These are phyloP conservation scores for Chlorodrepanis virens DNA, from an alignment of 2,113 vertebrate genomes.

Conservation along the genomic window DNA sequence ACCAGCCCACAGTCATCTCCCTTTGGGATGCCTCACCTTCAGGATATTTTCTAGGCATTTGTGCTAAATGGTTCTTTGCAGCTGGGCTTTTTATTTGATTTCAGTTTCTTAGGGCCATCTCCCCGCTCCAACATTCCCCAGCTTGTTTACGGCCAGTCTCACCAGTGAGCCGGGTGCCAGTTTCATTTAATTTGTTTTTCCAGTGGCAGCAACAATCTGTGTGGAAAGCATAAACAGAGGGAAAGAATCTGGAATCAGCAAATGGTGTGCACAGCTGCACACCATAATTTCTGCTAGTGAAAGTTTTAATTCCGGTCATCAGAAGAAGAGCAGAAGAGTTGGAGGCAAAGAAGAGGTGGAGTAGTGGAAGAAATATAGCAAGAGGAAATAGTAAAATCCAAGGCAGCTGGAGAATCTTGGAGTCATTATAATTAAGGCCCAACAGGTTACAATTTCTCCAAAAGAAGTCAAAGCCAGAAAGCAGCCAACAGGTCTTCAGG, in stretches of 20 bases:
- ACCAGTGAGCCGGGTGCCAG: slow-evolving; percentile 33
- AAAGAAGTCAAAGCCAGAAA: slow-evolving; percentile 1
- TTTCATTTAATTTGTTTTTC: slow-evolving; percentile 65
- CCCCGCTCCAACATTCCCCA: slow-evolving; percentile 14
- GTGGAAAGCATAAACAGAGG: slow-evolving; percentile 54
- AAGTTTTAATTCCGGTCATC: slow-evolving; percentile 62
- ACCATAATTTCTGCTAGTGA: slow-evolving; percentile 51
- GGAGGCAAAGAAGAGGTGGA: slow-evolving; percentile 49
- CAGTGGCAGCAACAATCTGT: slow-evolving; percentile 64
- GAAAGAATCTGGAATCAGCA: slow-evolving; percentile 48
- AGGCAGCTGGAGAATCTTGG: slow-evolving; percentile 60
- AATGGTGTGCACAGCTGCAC: slow-evolving; percentile 67
- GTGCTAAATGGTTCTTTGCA: neutral
- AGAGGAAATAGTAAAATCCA: slow-evolving; percentile 61
- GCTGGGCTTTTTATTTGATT: slow-evolving; percentile 45
- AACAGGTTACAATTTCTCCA: slow-evolving; percentile 47
- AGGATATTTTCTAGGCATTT: slow-evolving; percentile 47
- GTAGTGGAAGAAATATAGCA: slow-evolving; percentile 57
- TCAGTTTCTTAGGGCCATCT: slow-evolving; percentile 24
- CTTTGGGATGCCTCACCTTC: slow-evolving; percentile 8
- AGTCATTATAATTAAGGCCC: slow-evolving; percentile 46
- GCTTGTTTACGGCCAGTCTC: slow-evolving; percentile 44
- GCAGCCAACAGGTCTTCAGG: neutral
- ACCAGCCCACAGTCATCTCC: neutral
- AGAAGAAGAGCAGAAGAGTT: slow-evolving; percentile 48